Conservation (phyloP, 2,888 invertebrate species). For the Metacarcinus magister region DNA sequence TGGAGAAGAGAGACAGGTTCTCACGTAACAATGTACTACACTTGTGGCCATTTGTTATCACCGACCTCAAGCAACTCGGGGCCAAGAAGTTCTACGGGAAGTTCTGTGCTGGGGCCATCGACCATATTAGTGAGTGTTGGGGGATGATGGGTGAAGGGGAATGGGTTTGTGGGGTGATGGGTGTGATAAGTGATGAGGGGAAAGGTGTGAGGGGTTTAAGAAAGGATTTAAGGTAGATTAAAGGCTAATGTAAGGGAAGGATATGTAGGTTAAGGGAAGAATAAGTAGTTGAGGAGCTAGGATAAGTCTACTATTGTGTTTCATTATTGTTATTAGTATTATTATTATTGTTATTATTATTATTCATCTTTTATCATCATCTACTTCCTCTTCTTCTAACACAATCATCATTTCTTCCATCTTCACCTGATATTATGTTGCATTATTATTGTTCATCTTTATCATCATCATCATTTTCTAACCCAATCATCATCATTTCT, state of each 20-base stretch:
- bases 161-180: background rate
- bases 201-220: background rate
- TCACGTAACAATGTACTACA: slow-evolving; percentile 87
- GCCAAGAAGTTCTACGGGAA: slow-evolving; percentile 87
- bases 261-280: no score
- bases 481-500: background rate
- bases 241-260: no score
- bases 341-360: background rate
- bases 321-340: background rate
- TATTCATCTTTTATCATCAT: background rate
- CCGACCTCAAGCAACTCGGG: slow-evolving; percentile 87
- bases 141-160: background rate
- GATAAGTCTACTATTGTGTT: background rate
- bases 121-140: slow-evolving; percentile 87
- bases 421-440: background rate
- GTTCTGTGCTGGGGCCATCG: slow-evolving; percentile 87
- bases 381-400: no score
- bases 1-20: slow-evolving; percentile 87
- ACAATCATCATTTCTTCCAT: background rate
- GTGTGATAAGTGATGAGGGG: background rate
- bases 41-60: slow-evolving; percentile 87
- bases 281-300: no score
- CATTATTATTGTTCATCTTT: background rate
- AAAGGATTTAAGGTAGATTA: no score
- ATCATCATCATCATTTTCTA: no score